A percentile compares a stretch with the other conserved stretches of the same genome.
phyloP scores from a whole-genome alignment of 2,797 vertebrate species.

The Squalus acanthias region DNA sequence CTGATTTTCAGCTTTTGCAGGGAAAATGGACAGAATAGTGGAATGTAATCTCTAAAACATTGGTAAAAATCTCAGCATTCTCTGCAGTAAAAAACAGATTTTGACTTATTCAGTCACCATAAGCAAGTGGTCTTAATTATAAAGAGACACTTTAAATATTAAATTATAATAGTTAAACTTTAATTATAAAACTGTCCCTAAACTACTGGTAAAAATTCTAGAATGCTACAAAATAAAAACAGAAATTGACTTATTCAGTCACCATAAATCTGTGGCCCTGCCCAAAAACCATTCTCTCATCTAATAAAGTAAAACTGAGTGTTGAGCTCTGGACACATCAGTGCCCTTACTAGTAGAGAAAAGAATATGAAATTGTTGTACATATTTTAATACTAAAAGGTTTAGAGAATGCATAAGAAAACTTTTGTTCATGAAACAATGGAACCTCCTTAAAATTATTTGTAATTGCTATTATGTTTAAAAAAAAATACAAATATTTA shows the following conservation, averaged over 20 bases:
- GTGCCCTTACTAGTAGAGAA: background rate
- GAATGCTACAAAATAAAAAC: background rate
- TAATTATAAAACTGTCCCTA: background rate
- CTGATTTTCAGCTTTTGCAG: background rate
- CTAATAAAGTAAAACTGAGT: background rate
- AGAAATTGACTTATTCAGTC: background rate
- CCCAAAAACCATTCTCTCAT: background rate
- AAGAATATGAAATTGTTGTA: background rate
- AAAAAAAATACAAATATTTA: background rate
- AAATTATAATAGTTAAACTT: background rate
- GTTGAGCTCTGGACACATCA: background rate
- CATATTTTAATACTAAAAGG: background rate
- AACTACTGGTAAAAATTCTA: background rate
- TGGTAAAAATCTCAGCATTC: background rate
- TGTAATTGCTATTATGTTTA: background rate
- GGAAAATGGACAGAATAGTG: background rate
- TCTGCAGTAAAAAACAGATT: background rate
- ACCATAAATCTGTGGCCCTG: background rate
- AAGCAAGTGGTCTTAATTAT: background rate
- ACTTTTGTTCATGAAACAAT: background rate
- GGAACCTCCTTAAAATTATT: background rate
- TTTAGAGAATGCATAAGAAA: background rate
- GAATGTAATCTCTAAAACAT: background rate
- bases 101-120: background rate
- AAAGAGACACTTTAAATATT: background rate